Conservation (phyloP, 2,113 vertebrate genomes). For the Elanoides forficatus region DNA sequence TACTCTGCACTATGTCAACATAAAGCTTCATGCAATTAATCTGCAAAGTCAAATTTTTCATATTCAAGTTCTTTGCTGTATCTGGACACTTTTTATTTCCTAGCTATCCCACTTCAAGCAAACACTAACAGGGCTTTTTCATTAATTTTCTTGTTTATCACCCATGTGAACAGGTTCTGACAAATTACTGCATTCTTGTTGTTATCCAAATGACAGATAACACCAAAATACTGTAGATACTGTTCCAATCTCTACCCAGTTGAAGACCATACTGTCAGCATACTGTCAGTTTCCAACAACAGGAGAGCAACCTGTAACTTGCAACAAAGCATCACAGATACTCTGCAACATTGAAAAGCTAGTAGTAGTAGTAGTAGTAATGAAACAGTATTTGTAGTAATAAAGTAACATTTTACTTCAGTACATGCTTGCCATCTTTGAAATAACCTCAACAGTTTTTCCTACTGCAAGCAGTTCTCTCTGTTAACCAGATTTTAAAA, state of each 20-base stretch:
- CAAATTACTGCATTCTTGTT: background rate
- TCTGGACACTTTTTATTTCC: background rate
- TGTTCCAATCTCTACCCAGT: background rate
- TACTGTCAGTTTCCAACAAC: background rate
- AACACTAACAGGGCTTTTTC: background rate
- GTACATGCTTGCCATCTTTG: background rate
- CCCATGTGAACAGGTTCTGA: background rate
- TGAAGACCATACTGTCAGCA: background rate
- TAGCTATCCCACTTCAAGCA: background rate
- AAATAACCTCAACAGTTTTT: background rate
- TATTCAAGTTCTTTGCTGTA: background rate
- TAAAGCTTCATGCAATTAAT: constrained; percentile 41
- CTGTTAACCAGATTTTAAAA: background rate
- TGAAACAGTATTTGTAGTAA: background rate
- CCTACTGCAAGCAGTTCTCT: background rate
- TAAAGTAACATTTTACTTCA: background rate
- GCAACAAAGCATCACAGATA: background rate
- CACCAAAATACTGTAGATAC: background rate
- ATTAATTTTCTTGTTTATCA: background rate
- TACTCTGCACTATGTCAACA: constrained; percentile 27
- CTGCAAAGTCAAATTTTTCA: background rate
- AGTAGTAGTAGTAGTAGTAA: background rate
- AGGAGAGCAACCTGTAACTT: background rate
- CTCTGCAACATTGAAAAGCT: background rate
- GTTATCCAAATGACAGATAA: background rate